phyloP scores from a whole-genome alignment of 2,888 invertebrate species.

The Hirtodrosophila cameraria region DNA sequence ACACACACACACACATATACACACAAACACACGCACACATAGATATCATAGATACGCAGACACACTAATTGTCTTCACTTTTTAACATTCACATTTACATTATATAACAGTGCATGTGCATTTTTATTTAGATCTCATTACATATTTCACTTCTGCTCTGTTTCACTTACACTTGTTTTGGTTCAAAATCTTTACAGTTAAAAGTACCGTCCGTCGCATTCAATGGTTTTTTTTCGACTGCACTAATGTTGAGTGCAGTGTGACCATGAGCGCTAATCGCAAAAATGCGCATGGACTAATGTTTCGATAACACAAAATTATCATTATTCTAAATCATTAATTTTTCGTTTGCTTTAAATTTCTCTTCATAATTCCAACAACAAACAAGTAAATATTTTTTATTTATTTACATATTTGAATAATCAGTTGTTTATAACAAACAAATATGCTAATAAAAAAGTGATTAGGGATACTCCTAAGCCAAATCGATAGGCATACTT shows the following conservation, averaged over 20 bases:
- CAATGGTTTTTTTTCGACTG: constrained; percentile 58
- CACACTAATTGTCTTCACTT: constrained; percentile 22
- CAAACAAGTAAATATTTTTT: no score
- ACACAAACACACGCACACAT: constrained; percentile 1
- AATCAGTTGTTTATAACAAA: no score
- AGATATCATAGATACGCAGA: constrained; percentile 17
- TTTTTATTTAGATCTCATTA: constrained; percentile 50
- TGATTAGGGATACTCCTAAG: no score
- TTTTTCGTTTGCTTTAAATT: no score
- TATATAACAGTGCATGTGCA: constrained; percentile 56
- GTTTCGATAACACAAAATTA: no score
- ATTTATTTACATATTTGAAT: no score
- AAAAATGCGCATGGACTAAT: background rate
- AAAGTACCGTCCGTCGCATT: constrained; percentile 25
- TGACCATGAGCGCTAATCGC: constrained; percentile 22
- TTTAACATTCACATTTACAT: constrained; percentile 45
- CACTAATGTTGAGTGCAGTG: constrained; percentile 25
- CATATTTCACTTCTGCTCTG: constrained; percentile 41
- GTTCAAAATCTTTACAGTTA: constrained; percentile 31
- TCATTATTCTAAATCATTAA: no score
- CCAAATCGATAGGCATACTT: no score
- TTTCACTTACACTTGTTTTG: constrained; percentile 72
- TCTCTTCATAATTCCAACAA: no score
- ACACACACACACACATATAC: constrained; percentile 17
- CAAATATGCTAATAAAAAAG: no score